Evolutionary conservation across 2,888 invertebrate species (phyloP).

Genomic region (Aplocera efformata): DNA sequence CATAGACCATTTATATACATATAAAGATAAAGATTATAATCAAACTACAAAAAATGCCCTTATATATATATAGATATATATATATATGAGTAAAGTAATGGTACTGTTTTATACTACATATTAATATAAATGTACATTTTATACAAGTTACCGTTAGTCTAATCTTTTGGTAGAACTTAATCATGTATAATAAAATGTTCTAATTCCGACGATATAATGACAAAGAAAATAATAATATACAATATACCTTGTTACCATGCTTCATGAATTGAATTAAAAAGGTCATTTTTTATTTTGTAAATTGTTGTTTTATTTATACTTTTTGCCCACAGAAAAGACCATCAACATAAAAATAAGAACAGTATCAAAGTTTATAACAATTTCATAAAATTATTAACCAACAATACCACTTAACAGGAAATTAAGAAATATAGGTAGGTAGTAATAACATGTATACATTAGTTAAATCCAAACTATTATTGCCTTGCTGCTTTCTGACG

Average conservation of each 20-base stretch:
- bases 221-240: constrained; percentile 70
- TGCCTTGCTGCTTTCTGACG: no score
- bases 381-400: no score
- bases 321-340: background rate
- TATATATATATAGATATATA: constrained; percentile 32
- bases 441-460: no score
- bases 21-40: constrained; percentile 55
- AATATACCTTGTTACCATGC: constrained; percentile 79
- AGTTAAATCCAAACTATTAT: no score
- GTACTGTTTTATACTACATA: constrained; percentile 73
- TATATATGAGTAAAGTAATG: constrained; percentile 57
- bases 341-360: no score
- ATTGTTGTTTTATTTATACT: constrained; percentile 49
- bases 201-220: constrained; percentile 58
- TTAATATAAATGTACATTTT: constrained; percentile 71
- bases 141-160: constrained; percentile 79
- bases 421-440: no score
- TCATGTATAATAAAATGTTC: constrained; percentile 71
- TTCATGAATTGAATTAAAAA: constrained; percentile 77
- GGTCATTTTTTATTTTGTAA: constrained; percentile 79
- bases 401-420: no score
- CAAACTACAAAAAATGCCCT: constrained; percentile 61
- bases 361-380: background rate
- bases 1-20: constrained; percentile 53
- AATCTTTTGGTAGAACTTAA: constrained; percentile 72